phyloP scores from a whole-genome alignment of 2,113 vertebrate species.

The Cettia cetti region DNA sequence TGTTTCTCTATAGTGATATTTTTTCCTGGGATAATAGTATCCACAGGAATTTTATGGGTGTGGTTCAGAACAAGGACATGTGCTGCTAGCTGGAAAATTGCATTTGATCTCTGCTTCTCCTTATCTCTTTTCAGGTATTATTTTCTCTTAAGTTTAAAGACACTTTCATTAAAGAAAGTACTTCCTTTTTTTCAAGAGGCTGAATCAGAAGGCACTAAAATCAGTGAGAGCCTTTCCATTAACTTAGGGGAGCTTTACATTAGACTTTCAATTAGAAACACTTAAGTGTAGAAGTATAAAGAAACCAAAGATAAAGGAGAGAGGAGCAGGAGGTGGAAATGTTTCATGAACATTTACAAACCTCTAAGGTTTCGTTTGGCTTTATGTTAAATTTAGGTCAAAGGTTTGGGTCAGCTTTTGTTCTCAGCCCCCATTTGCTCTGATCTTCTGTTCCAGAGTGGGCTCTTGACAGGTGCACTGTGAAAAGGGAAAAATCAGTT shows the following conservation, averaged over 20 bases:
- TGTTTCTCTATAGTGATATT: background rate
- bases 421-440: background rate
- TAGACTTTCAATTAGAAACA: slow-evolving; percentile 32
- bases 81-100: slow-evolving; percentile 35
- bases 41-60: background rate
- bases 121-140: background rate
- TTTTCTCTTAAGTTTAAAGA: slow-evolving; percentile 20
- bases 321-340: slow-evolving; percentile 5
- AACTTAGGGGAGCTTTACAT: background rate
- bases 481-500: slow-evolving; percentile 8
- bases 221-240: background rate
- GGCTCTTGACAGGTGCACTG: slow-evolving; percentile 16
- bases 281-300: slow-evolving; percentile 40
- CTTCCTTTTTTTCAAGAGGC: slow-evolving; percentile 12
- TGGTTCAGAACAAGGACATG: background rate
- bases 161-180: slow-evolving; percentile 6
- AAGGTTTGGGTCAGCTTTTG: slow-evolving; percentile 58
- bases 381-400: slow-evolving; percentile 54
- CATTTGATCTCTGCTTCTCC: slow-evolving; percentile 27
- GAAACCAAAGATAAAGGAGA: slow-evolving; percentile 48
- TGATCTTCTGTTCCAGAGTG: slow-evolving; percentile 31
- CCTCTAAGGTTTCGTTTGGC: slow-evolving; percentile 60
- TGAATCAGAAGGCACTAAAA: background rate
- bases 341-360: slow-evolving; percentile 54
- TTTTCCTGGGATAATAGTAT: background rate